Base-by-base conservation (phyloP, 1,140 invertebrate genomes). In the Zaprionus gabonicus region DNA sequence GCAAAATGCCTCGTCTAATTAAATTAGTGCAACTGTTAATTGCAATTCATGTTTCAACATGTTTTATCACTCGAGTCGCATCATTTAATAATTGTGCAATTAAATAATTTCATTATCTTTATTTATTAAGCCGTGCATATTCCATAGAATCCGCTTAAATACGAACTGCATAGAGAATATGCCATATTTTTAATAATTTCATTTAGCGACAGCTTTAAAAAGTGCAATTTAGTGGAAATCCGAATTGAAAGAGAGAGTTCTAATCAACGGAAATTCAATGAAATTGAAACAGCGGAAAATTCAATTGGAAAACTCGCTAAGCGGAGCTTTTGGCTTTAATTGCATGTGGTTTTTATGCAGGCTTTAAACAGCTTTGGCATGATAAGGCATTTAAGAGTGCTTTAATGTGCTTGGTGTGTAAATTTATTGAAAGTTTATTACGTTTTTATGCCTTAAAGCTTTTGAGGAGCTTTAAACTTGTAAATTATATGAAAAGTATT, bases 1-100 rank as follows among this genome's bases (percentile, higher is more conserved):
- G 23, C 20, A 5, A 58, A 68, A 46, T n/a, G 2, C 20, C 6
- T 17, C 51, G 17, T 36, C 49, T 74, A 74, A 74, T 74, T 69
- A 27, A 62, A 74, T 74, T 74, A 62, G 66, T 38, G 57, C 23
- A 46, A 28, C 68, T 68, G 25, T 67, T 27, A 68, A 60, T 60
- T 73, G n/a, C 13, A 53, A 27, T 53, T n/a, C 36, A 51, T 28
- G 34, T 65, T 28, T 9, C 38, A 49, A 27, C 31, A 49, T 51
- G 55, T 58, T 72, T 72, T 53, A 53, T 59, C 31, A 59, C 55
- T 72, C 27, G 13, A 34, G 49, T 49, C 51, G 27, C 25, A 41
- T 53, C 46, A 59, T 68, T 67, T 59, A 59, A 68, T 68, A 67
- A 73, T 59, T 53, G 46, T 20, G 56, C 34, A 73, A 34, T 59